These are phyloP conservation scores for Echinops telfairi DNA, from an alignment of 2,113 vertebrate species.

Conservation along the genomic window DNA sequence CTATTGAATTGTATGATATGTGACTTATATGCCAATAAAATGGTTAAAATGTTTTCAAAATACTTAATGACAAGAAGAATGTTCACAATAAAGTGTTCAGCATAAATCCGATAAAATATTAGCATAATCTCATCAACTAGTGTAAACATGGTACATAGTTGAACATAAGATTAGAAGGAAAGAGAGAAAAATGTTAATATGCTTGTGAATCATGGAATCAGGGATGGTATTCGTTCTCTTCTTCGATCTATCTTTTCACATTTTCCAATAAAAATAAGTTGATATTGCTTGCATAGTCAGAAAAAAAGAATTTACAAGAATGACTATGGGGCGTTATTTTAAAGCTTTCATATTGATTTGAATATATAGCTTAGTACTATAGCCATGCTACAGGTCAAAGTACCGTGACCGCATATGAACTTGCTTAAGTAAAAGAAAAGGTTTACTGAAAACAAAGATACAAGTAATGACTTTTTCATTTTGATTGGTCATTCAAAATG, in stretches of 20 bases:
- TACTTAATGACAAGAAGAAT: constrained; percentile 8
- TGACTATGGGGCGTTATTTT: neutral
- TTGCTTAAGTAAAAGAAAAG: constrained; percentile 37
- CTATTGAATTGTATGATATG: no score
- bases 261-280: constrained; percentile 30
- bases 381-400: neutral
- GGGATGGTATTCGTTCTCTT: neutral
- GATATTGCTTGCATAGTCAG: constrained; percentile 1
- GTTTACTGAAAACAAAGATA: constrained; percentile 13
- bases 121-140: neutral
- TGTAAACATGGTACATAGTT: neutral
- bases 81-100: neutral
- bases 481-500: neutral
- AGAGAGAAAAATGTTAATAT: neutral
- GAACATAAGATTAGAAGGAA: neutral
- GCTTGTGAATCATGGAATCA: neutral
- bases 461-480: constrained; percentile 6
- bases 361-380: neutral
- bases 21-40: neutral
- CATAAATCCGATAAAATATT: neutral
- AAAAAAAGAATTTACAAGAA: constrained; percentile 11
- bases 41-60: constrained; percentile 26
- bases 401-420: neutral
- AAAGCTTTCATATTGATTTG: neutral
- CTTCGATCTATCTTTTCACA: neutral